Evolutionary conservation across 1,140 invertebrate species (phyloP).

Genomic region (Ericerus pela): DNA sequence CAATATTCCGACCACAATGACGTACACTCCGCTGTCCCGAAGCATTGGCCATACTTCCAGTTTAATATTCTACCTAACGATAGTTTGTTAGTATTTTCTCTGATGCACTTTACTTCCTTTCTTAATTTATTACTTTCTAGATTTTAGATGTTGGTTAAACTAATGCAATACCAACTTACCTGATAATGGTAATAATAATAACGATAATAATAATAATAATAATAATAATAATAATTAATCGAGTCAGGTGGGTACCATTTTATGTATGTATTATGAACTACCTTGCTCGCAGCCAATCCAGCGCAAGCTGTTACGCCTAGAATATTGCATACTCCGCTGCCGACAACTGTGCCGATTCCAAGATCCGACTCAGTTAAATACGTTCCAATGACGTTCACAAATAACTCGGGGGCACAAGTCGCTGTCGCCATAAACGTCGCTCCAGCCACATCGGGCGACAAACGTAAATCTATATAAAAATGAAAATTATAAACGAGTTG

Average conservation of each 20-base stretch:
- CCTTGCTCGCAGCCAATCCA: constrained; percentile 45
- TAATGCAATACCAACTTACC: too few species aligned
- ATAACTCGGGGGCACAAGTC: constrained; percentile 46
- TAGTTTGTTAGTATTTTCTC: too few species aligned
- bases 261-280: constrained; percentile 27
- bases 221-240: too few species aligned
- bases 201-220: too few species aligned
- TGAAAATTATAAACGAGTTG: neutral
- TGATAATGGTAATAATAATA: too few species aligned
- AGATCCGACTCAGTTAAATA: constrained; percentile 44
- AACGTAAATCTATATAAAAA: constrained; percentile 30
- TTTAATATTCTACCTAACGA: constrained; percentile 50
- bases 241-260: constrained; percentile 6
- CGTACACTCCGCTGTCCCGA: constrained; percentile 68
- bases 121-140: too few species aligned
- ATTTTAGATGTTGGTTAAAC: too few species aligned
- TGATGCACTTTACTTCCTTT: too few species aligned
- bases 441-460: constrained; percentile 45
- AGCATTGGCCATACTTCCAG: constrained; percentile 71
- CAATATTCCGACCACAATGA: constrained; percentile 55
- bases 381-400: constrained; percentile 39
- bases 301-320: constrained; percentile 50
- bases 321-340: constrained; percentile 55
- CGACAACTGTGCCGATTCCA: constrained; percentile 48
- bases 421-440: constrained; percentile 51